phyloP scores from a whole-genome alignment of 2,888 invertebrate genomes.

The Seladonia tumulorum region DNA sequence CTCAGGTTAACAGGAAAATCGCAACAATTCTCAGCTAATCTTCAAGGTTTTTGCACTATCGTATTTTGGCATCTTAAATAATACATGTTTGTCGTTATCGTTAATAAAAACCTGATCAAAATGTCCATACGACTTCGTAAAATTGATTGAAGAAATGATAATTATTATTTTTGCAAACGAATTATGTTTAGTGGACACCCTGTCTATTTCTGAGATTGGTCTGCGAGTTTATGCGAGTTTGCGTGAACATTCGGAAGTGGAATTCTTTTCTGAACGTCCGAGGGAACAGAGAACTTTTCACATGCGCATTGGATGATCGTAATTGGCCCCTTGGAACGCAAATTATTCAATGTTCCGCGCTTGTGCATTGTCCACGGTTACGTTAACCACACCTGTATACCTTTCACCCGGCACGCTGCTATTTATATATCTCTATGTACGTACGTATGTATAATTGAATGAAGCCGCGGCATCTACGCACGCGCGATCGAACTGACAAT shows the following conservation, averaged over 20 bases:
- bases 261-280: not conserved
- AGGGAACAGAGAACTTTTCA: constrained; percentile 24
- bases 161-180: not conserved
- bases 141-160: too few relatives aligned
- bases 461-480: constrained; percentile 19
- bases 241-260: not conserved
- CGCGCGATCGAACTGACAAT: constrained; percentile 34
- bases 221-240: not conserved
- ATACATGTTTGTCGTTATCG: not conserved
- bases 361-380: constrained; percentile 54
- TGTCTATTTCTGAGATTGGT: not conserved
- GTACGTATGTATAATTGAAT: constrained; percentile 28
- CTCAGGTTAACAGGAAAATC: not conserved
- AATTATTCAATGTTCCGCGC: constrained; percentile 54
- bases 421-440: constrained; percentile 5
- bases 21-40: not conserved
- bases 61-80: not conserved
- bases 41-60: not conserved
- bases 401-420: constrained; percentile 61
- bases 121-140: too few relatives aligned
- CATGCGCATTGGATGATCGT: constrained; percentile 16
- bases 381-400: constrained; percentile 64
- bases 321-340: constrained; percentile 39
- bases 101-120: not conserved
- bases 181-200: not conserved